Evolutionary conservation across 2,888 invertebrate genomes (phyloP), one percentile per base, ranked within the genome.

Genomic region (Maniola hyperantus): DNA sequence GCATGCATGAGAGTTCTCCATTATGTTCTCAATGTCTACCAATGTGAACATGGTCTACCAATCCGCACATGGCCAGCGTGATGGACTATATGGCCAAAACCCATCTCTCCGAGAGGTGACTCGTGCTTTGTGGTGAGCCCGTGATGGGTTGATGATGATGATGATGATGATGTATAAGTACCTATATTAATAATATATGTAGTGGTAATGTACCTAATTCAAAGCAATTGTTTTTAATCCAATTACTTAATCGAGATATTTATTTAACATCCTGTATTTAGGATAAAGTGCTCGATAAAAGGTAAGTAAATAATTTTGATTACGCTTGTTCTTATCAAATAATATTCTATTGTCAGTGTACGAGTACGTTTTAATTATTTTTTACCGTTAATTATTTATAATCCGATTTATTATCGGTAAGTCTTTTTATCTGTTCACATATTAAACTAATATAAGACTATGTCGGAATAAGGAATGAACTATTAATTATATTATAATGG

Each of bases 301-400:
- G 7, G 0, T 42, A 18, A 10, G 4, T 18, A 36, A 33, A 54
- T 54, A 10, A 42, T 44, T 34, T 48, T 50, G 44, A 64, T 64
- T 48, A 7, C 34, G 2, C 5, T 34, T 39, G 33, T 48, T 62
- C 44, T 65, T 61, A 65, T 57, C 55, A 51, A 65, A 42, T 57
- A 65, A 64, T 36, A 26, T 46, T 36, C 34, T 50, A 68, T 26
- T 44, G 51, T 50, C 57, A 42, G 33, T 13, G 57, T 50, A 63
- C 18, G 33, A 66, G 39, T 39, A 57, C 57, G 63, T 26, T 15
- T 15, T n/a, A 36, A 36, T 36, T 10, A 36, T 42, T 42, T 57
- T 20, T 6, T 1, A 10, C 36, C 34, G 13, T 55, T 36, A 39
- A 18, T 55, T 18, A 55, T 11, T 55, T 13, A 4, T 20, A 18